Percentiles rank a stretch among this genome's conserved stretches.
These are phyloP conservation scores for Rhegmatorhina hoffmannsi DNA, from an alignment of 2,113 vertebrate species.

Conservation along the genomic window DNA sequence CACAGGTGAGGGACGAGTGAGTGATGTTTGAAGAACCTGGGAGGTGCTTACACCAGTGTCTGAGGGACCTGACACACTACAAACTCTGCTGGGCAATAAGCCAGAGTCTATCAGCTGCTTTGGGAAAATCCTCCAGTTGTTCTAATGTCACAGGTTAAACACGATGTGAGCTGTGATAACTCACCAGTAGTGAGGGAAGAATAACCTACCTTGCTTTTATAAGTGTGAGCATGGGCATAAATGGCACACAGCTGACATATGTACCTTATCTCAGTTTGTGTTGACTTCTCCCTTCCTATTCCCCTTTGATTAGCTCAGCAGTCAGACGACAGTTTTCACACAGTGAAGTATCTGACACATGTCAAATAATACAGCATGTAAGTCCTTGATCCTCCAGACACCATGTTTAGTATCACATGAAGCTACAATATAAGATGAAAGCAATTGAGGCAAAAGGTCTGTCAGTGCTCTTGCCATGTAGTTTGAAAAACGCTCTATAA, in stretches of 20 bases:
- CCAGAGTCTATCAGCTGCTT: neutral
- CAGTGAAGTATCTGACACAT: neutral
- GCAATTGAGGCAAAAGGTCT: neutral
- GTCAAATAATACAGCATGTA: neutral
- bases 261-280: neutral
- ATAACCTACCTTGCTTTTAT: neutral
- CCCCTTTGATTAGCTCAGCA: conserved; percentile 8
- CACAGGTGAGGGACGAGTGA: neutral
- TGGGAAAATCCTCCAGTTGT: neutral
- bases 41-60: neutral
- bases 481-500: neutral
- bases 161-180: neutral
- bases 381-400: neutral
- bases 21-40: neutral
- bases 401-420: neutral
- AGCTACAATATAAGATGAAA: neutral
- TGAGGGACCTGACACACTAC: neutral
- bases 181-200: neutral
- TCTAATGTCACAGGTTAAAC: neutral
- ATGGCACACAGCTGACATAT: neutral
- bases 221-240: neutral
- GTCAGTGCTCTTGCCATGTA: neutral
- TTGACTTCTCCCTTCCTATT: neutral
- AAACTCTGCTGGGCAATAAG: neutral
- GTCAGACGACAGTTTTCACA: neutral